These are phyloP conservation scores for Ridgeia piscesae DNA, from an alignment of 1,140 invertebrate species.

Conservation along the genomic window DNA sequence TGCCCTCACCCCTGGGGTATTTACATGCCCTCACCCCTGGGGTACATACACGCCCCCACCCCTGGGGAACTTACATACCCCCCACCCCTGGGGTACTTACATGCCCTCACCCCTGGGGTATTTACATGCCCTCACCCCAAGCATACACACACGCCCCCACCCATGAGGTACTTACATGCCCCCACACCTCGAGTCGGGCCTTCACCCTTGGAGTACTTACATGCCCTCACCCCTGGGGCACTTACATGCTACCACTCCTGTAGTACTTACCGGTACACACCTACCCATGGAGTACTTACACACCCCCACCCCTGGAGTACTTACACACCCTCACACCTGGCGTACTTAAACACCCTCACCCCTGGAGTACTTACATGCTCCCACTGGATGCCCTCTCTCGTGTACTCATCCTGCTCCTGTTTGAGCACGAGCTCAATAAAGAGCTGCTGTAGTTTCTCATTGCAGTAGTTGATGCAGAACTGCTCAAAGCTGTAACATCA, in stretches of 20 bases:
- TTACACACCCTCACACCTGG: neutral
- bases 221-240: neutral
- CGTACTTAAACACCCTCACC: slow-evolving; percentile 25
- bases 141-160: neutral
- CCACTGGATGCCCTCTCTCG: slow-evolving; percentile 83
- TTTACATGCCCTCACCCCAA: neutral
- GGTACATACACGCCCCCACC: neutral
- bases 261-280: neutral
- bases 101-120: neutral
- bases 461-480: slow-evolving; percentile 96
- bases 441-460: slow-evolving; percentile 93
- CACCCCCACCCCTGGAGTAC: neutral
- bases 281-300: neutral
- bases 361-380: slow-evolving; percentile 69
- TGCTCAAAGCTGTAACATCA: slow-evolving; percentile 80
- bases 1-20: neutral
- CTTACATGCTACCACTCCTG: neutral
- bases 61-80: neutral
- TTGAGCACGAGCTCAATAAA: slow-evolving; percentile 95
- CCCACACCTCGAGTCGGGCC: neutral
- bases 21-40: neutral
- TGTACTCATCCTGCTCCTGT: slow-evolving; percentile 95
- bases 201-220: neutral
- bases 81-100: neutral
- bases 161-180: neutral